A percentile compares a stretch with the other conserved stretches of the same genome.
Conservation (phyloP, 2,888 invertebrate species). For the Cotesia congregata region DNA sequence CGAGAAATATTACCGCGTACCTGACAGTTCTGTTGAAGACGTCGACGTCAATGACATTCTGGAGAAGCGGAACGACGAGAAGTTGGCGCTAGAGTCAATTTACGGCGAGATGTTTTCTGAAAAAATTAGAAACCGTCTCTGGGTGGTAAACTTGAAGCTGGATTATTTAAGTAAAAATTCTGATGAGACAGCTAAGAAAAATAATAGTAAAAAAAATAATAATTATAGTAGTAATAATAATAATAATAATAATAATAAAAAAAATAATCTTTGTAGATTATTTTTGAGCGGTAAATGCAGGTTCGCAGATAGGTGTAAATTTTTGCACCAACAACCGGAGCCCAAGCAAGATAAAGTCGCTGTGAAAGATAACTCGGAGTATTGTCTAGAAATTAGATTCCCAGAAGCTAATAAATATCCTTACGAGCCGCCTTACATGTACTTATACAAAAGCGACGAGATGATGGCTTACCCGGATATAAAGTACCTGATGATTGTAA, state of each 20-base stretch:
- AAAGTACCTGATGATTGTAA: conserved; percentile 77
- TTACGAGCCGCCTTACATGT: conserved; percentile 80
- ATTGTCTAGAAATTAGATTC: conserved; percentile 84
- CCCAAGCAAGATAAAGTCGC: conserved; percentile 62
- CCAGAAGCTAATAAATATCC: conserved; percentile 79
- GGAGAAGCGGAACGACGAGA: conserved; percentile 81
- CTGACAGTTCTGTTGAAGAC: conserved; percentile 66
- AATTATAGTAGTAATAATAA: conserved; percentile 50
- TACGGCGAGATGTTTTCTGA: conserved; percentile 80
- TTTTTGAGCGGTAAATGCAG: conserved; percentile 77
- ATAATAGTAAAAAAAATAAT: conserved; percentile 63
- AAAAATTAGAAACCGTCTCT: conserved; percentile 79
- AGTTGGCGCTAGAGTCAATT: conserved; percentile 82
- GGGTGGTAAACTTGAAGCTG: conserved; percentile 79
- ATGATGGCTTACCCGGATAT: conserved; percentile 74
- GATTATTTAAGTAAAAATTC: conserved; percentile 76
- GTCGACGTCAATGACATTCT: conserved; percentile 72
- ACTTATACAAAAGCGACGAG: conserved; percentile 72
- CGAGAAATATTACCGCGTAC: conserved; percentile 77
- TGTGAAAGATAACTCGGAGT: conserved; percentile 64
- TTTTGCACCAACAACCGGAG: conserved; percentile 76
- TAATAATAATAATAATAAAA: conserved; percentile 62
- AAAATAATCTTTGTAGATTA: conserved; percentile 72
- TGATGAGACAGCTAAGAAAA: conserved; percentile 66
- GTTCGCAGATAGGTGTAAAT: conserved; percentile 82